Conservation (phyloP, 2,888 invertebrate genomes). For the Phlogophora meticulosa region DNA sequence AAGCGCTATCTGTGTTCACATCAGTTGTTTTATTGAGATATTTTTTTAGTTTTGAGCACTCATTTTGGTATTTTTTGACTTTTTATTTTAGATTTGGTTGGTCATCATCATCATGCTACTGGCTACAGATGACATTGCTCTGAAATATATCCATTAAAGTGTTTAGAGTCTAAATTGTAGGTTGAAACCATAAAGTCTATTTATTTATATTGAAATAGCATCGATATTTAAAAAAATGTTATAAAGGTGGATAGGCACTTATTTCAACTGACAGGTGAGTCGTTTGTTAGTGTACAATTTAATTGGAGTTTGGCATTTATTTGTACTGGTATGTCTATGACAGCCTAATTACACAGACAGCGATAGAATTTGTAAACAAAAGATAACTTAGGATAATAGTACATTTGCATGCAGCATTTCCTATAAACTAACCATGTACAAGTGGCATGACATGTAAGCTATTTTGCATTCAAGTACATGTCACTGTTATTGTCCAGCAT, state of each 20-base stretch:
- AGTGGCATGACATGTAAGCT: slow-evolving; percentile 85
- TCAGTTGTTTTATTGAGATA: slow-evolving; percentile 66
- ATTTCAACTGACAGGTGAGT: too few species aligned
- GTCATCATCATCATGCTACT: too few species aligned
- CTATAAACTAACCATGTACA: slow-evolving; percentile 84
- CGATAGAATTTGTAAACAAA: slow-evolving; percentile 52
- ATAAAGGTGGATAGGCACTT: too few species aligned
- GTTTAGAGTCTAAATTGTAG: too few species aligned
- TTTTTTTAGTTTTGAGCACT: slow-evolving; percentile 51
- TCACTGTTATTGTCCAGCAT: slow-evolving; percentile 87
- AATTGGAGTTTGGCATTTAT: not conserved
- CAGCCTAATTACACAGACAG: slow-evolving; percentile 45
- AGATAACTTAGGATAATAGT: slow-evolving; percentile 61
- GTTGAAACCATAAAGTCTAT: too few species aligned
- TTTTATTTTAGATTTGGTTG: not conserved
- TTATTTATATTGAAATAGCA: too few species aligned
- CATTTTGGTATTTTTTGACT: not conserved
- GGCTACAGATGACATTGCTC: too few species aligned
- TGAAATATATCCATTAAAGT: too few species aligned
- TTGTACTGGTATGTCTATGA: not conserved
- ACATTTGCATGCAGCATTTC: slow-evolving; percentile 80
- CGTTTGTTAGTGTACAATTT: too few species aligned
- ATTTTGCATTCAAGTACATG: slow-evolving; percentile 88
- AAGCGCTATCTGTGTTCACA: slow-evolving; percentile 75
- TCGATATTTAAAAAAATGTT: too few species aligned